Percentiles rank a stretch among this genome's conserved stretches.
Evolutionary conservation across 2,113 vertebrate species (phyloP).

Genomic region (Ptilorrhoa leucosticta): DNA sequence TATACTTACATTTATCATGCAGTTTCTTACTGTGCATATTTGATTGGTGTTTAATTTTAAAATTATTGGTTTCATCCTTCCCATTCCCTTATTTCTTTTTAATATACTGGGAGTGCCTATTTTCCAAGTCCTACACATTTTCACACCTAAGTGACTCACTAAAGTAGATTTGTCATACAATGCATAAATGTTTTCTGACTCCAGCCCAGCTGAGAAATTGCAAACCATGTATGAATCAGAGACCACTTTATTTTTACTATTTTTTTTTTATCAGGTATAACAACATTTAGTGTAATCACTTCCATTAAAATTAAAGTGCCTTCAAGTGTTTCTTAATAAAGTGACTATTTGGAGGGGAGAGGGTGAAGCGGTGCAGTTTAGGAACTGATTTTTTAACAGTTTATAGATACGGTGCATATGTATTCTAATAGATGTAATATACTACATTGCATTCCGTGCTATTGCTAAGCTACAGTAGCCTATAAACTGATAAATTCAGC

Average conservation of each 20-base stretch:
- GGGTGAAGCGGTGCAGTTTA: neutral
- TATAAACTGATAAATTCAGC: slow-evolving; percentile 47
- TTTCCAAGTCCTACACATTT: neutral
- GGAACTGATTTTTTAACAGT: neutral
- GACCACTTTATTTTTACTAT: neutral
- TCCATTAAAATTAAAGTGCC: slow-evolving; percentile 26
- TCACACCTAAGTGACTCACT: slow-evolving; percentile 1
- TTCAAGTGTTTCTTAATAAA: slow-evolving; percentile 7
- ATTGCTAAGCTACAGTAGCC: slow-evolving; percentile 45
- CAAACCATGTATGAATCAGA: slow-evolving; percentile 2
- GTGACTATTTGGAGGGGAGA: neutral
- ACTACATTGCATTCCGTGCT: slow-evolving; percentile 45
- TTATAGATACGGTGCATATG: slow-evolving; percentile 16
- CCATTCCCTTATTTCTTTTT: neutral
- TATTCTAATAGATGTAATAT: slow-evolving; percentile 49
- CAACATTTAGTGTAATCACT: neutral
- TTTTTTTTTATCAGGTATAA: neutral
- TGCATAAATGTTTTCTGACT: neutral
- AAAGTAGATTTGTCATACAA: slow-evolving; percentile 2
- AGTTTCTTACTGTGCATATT: slow-evolving; percentile 48
- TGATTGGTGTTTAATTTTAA: slow-evolving; percentile 19
- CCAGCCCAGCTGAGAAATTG: neutral
- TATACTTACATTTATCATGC: slow-evolving; percentile 42
- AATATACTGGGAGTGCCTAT: neutral
- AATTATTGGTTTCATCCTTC: neutral